Evolutionary conservation across 1,140 invertebrate species (phyloP).

Genomic region (Anoplolepis gracilipes): DNA sequence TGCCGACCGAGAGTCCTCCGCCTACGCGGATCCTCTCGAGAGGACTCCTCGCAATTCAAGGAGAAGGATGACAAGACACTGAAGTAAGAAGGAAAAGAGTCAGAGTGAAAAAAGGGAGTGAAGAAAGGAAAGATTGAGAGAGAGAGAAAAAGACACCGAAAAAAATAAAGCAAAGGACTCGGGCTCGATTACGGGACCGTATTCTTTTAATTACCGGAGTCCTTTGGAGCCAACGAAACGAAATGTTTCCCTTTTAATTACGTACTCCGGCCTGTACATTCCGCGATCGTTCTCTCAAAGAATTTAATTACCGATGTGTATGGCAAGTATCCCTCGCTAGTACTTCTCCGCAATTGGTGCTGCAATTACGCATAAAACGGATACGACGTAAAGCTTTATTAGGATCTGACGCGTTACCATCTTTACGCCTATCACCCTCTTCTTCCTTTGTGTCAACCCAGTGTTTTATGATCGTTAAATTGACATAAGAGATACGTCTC

Average conservation of each 20-base stretch:
- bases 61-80: slow-evolving; percentile 49
- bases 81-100: slow-evolving; percentile 17
- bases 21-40: slow-evolving; percentile 39
- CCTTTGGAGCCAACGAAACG: slow-evolving; percentile 79
- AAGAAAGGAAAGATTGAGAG: neutral
- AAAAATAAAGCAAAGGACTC: slow-evolving; percentile 67
- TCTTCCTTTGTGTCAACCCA: neutral
- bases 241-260: slow-evolving; percentile 86
- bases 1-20: slow-evolving; percentile 76
- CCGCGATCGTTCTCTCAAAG: slow-evolving; percentile 84
- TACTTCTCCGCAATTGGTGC: slow-evolving; percentile 50
- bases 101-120: slow-evolving; percentile 33
- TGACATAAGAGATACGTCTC: neutral
- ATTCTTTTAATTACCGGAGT: slow-evolving; percentile 85
- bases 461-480: slow-evolving; percentile 2
- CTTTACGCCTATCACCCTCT: slow-evolving; percentile 13
- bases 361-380: slow-evolving; percentile 76
- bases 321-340: slow-evolving; percentile 67
- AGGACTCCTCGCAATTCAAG: slow-evolving; percentile 62
- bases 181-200: slow-evolving; percentile 81
- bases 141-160: neutral
- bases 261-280: slow-evolving; percentile 81
- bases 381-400: slow-evolving; percentile 80
- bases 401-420: slow-evolving; percentile 63
- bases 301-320: slow-evolving; percentile 84